Conservation (phyloP, 2,113 vertebrate species). For the Aythya baeri region DNA sequence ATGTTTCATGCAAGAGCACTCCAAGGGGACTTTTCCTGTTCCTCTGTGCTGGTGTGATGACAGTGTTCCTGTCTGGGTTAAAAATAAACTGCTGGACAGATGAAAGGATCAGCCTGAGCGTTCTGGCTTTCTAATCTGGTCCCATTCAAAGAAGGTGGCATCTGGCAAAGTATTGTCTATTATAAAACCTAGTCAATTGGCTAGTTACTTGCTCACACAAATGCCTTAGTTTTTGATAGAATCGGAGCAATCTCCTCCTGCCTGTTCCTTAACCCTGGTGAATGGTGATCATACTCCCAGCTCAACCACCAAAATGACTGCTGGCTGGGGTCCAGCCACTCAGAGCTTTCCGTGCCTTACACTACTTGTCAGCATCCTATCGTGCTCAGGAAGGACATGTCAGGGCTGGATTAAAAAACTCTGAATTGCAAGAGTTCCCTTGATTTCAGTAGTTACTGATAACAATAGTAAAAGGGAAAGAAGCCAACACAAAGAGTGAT, state of each 20-base stretch:
- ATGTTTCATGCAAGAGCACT: not conserved
- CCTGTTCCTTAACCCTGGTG: not conserved
- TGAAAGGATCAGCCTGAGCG: not conserved
- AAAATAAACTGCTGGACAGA: not conserved
- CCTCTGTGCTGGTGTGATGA: not conserved
- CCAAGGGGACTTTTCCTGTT: not conserved
- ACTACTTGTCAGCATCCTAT: not conserved
- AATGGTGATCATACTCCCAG: no score
- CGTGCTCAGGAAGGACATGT: not conserved
- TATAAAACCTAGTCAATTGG: not conserved
- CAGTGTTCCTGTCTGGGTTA: not conserved
- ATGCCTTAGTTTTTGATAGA: not conserved
- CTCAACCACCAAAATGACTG: no score
- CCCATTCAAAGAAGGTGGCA: not conserved
- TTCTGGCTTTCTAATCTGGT: not conserved
- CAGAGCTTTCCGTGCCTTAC: not conserved
- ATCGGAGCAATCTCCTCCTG: not conserved
- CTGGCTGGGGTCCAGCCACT: not conserved
- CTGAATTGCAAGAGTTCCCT: not conserved
- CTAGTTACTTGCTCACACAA: not conserved
- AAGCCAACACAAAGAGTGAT: not conserved
- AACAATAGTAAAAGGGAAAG: not conserved
- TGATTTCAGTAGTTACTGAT: not conserved
- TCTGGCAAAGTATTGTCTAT: not conserved
- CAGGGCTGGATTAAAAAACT: not conserved